Base-by-base conservation (phyloP, 2,113 vertebrate genomes). In the Oreochromis aureus region DNA sequence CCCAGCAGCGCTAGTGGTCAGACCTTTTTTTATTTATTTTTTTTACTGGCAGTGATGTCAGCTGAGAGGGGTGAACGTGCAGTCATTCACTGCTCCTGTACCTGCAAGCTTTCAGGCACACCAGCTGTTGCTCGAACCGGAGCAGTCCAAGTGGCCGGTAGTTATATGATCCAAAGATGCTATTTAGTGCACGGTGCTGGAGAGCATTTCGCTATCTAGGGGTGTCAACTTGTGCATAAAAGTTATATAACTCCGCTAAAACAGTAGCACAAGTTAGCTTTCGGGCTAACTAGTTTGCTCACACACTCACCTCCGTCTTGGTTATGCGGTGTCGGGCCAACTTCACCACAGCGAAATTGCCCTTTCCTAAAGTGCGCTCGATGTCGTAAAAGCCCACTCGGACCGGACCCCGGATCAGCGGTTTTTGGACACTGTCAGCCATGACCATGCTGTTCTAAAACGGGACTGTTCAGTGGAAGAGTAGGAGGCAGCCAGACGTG, bases 331-430 rank as follows among this genome's bases (percentile, higher is more conserved):
- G 98, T 95, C 97, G 95, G 48, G 97, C 98, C 96, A 99, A 97
- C 96, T 99, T 99, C 92, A 99, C 98, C 82, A 99, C 98, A 1
- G 98, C 98, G 95, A 99, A 99, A 96, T 98, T 98, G 89, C 98
- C 98, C 95, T 99, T 99, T 92, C 98, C 98, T 93, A 99, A 96
- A 89, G 98, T 99, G 95, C 98, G 97, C 96, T 99, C 98, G 96
- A 99, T 98, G 93, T 99, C 98, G 96, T 99, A 99, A 95, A 99
- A 99, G 93, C 98, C 98, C 95, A 99, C 98, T 91, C 98, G 97
- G 93, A 99, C 98, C 82, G 98, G 98, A 95, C 95, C 97, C 92
- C 96, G 96, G 93, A 97, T 96, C 95, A 95, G 96, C 96, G 97
- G 96, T 94, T 96, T 97, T 90, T 97, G 98, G 95, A 97, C 97